Evolutionary conservation across 2,113 vertebrate genomes (phyloP).

Genomic region (Gopherus evgoodei): DNA sequence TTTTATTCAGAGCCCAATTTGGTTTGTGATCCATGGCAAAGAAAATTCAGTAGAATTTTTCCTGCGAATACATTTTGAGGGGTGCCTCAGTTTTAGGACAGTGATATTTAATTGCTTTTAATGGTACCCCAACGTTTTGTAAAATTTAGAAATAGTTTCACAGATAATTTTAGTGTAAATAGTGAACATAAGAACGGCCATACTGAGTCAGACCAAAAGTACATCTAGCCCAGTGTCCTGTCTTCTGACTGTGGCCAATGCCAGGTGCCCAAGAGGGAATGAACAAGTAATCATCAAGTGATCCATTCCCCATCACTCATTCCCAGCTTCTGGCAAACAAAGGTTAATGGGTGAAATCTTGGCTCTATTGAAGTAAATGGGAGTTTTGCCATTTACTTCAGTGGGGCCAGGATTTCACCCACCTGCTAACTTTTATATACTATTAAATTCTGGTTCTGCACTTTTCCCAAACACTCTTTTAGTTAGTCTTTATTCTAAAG

Average conservation of each 20-base stretch:
- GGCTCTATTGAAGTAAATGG: background rate
- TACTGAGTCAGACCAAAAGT: too few species aligned
- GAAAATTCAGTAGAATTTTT: background rate
- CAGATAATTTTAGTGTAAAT: background rate
- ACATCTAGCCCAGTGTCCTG: too few species aligned
- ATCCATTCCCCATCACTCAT: too few species aligned
- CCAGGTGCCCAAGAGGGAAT: too few species aligned
- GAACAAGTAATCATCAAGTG: too few species aligned
- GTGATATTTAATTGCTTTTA: background rate
- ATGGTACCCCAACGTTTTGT: background rate
- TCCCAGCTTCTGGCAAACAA: too few species aligned
- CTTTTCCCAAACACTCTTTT: background rate
- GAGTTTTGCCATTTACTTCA: background rate
- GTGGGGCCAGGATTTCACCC: background rate
- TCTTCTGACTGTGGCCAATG: too few species aligned
- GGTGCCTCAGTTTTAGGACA: background rate
- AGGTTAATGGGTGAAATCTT: background rate
- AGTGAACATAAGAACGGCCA: too few species aligned
- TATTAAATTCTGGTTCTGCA: background rate
- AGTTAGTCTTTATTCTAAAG: background rate
- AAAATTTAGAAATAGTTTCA: background rate
- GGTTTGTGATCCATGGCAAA: background rate
- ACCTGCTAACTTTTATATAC: background rate
- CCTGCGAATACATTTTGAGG: background rate
- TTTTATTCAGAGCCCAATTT: background rate